Conservation (phyloP, 2,797 vertebrate genomes). For the Orientallactaga sibirica region DNA sequence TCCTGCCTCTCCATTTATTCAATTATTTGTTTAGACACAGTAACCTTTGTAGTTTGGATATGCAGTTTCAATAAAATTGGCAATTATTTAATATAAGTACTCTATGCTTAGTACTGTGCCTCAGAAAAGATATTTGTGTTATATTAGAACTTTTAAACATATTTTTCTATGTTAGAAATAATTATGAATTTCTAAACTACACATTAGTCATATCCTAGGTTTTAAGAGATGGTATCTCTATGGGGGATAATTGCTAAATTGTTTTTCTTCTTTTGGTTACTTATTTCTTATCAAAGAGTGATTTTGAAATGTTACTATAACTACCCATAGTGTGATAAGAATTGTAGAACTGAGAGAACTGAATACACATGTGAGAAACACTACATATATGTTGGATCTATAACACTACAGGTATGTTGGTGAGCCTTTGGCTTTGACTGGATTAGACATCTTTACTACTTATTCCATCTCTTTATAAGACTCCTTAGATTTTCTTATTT, state of each 20-base stretch:
- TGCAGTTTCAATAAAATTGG: constrained; percentile 44
- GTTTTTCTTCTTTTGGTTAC: constrained; percentile 37
- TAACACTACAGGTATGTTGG: background rate
- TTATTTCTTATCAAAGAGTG: constrained; percentile 42
- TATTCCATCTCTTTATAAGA: constrained; percentile 72
- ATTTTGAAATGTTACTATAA: constrained; percentile 56
- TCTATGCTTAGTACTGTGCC: background rate
- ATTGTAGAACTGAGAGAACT: constrained; percentile 46
- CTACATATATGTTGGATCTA: constrained; percentile 27
- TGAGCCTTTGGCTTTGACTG: constrained; percentile 59
- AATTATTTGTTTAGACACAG: constrained; percentile 30
- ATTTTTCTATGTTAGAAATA: constrained; percentile 42
- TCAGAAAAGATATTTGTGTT: constrained; percentile 13
- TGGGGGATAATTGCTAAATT: constrained; percentile 40
- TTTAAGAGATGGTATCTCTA: constrained; percentile 33
- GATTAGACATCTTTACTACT: constrained; percentile 64
- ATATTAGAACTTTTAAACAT: constrained; percentile 37
- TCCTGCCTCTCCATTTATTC: background rate
- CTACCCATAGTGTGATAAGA: constrained; percentile 20
- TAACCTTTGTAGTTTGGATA: constrained; percentile 57
- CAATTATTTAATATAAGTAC: background rate
- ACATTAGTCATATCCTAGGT: background rate
- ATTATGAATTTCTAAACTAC: constrained; percentile 30
- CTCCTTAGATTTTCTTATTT: constrained; percentile 66
- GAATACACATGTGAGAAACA: constrained; percentile 49